Conservation (phyloP, 2,797 vertebrate species). For the Characodon lateralis region DNA sequence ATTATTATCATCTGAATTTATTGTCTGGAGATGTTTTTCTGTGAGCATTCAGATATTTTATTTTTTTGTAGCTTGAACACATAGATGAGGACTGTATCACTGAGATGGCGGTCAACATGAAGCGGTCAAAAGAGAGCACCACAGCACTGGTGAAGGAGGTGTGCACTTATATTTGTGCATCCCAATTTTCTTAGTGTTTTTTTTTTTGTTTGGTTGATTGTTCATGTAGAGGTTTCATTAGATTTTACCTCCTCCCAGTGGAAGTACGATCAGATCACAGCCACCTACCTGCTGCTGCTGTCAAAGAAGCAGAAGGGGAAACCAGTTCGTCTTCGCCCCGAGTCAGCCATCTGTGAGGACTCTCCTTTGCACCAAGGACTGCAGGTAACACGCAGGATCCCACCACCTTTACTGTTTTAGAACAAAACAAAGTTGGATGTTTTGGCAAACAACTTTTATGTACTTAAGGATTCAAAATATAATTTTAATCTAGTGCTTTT, state of each 20-base stretch:
- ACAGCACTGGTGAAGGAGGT: conserved; percentile 87
- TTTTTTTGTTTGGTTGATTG: neutral
- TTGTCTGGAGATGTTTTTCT: neutral
- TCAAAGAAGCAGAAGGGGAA: conserved; percentile 89
- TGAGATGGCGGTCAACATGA: conserved; percentile 89
- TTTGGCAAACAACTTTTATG: neutral
- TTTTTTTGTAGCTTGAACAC: conserved; percentile 78
- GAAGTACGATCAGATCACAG: conserved; percentile 90
- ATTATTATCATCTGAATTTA: neutral
- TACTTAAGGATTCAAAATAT: neutral
- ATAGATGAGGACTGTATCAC: conserved; percentile 93
- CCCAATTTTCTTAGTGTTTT: neutral
- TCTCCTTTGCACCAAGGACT: conserved; percentile 62
- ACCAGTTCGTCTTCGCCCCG: conserved; percentile 78
- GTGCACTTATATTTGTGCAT: conserved; percentile 53
- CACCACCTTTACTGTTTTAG: conserved; percentile 20
- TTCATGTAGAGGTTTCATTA: neutral
- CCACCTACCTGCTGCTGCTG: conserved; percentile 91
- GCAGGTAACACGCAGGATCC: conserved; percentile 74
- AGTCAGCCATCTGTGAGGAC: conserved; percentile 45
- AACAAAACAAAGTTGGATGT: conserved; percentile 6
- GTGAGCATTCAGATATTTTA: neutral
- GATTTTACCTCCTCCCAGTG: conserved; percentile 77
- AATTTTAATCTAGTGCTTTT: neutral
- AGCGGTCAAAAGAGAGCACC: conserved; percentile 83